A percentile compares a stretch with the other conserved stretches of the same genome.
phyloP scores from a whole-genome alignment of 2,797 vertebrate genomes.

The Pampus argenteus region DNA sequence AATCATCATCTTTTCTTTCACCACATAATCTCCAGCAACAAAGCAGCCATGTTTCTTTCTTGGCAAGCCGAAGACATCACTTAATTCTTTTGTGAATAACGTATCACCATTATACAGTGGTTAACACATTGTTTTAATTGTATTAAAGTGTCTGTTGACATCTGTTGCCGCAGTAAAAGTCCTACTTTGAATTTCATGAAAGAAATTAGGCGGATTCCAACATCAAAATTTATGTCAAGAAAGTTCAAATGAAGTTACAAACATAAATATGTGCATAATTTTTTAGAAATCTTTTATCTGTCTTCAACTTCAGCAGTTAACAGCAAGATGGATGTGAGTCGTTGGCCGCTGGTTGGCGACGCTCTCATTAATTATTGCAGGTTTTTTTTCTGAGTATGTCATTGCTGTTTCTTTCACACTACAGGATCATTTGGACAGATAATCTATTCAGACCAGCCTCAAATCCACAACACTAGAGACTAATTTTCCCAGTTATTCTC shows the following conservation, averaged over 20 bases:
- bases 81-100: background rate
- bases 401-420: too few relatives aligned
- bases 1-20: slow-evolving; percentile 11
- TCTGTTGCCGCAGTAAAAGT: slow-evolving; percentile 10
- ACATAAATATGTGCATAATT: background rate
- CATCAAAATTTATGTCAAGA: background rate
- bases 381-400: too few relatives aligned
- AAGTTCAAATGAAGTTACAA: background rate
- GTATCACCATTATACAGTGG: slow-evolving; percentile 3
- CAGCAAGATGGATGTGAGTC: too few relatives aligned
- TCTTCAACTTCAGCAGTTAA: background rate
- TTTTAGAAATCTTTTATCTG: background rate
- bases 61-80: background rate
- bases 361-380: too few relatives aligned
- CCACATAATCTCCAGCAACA: background rate
- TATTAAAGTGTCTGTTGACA: slow-evolving; percentile 11
- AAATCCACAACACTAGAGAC: too few relatives aligned
- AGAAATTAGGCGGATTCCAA: background rate
- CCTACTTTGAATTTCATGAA: slow-evolving; percentile 10
- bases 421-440: too few relatives aligned
- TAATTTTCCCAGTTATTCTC: too few relatives aligned
- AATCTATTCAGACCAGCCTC: too few relatives aligned
- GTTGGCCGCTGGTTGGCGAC: too few relatives aligned
- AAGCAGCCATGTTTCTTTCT: slow-evolving; percentile 1
- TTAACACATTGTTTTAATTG: slow-evolving; percentile 18